These are phyloP conservation scores for Epizoanthus ramosus DNA, from an alignment of 92 coral and sea anemone genomes.

Conservation along the genomic window DNA sequence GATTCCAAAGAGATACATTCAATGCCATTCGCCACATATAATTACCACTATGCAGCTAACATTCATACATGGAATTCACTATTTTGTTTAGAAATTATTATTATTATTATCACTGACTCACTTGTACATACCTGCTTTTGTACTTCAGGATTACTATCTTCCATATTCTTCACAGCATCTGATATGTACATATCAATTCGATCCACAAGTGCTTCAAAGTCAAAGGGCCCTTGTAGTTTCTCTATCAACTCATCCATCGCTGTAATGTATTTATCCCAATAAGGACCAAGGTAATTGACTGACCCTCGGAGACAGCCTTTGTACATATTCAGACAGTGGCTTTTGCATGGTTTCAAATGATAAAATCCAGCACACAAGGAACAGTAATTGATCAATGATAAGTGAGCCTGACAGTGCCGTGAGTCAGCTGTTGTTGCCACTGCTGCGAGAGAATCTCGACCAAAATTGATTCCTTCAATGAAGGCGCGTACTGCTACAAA, in stretches of 20 bases:
- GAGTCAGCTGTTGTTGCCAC: not conserved
- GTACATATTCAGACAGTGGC: not conserved
- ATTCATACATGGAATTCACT: too few species aligned
- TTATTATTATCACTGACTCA: not conserved
- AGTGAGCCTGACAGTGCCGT: not conserved
- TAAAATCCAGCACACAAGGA: not conserved
- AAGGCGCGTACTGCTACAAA: slow-evolving; percentile 1
- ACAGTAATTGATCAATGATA: slow-evolving; percentile 4
- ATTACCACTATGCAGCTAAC: too few species aligned
- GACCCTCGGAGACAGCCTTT: not conserved
- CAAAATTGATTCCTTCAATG: not conserved
- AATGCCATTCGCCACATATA: too few species aligned
- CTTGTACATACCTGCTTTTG: too few species aligned
- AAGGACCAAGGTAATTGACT: not conserved
- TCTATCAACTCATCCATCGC: slow-evolving; percentile 11
- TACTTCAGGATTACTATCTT: not conserved
- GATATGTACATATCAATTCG: not conserved
- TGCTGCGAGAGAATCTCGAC: not conserved
- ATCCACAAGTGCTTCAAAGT: slow-evolving; percentile 13
- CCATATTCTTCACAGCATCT: slow-evolving; percentile 26
- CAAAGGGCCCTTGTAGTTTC: slow-evolving; percentile 4
- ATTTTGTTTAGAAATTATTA: too few species aligned
- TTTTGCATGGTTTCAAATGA: slow-evolving; percentile 9
- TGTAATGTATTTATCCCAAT: slow-evolving; percentile 17
- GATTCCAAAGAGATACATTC: too few species aligned